Evolutionary conservation across 2,797 vertebrate genomes (phyloP), one percentile per base, ranked within the genome.

Genomic region (Nannoperca obscura): DNA sequence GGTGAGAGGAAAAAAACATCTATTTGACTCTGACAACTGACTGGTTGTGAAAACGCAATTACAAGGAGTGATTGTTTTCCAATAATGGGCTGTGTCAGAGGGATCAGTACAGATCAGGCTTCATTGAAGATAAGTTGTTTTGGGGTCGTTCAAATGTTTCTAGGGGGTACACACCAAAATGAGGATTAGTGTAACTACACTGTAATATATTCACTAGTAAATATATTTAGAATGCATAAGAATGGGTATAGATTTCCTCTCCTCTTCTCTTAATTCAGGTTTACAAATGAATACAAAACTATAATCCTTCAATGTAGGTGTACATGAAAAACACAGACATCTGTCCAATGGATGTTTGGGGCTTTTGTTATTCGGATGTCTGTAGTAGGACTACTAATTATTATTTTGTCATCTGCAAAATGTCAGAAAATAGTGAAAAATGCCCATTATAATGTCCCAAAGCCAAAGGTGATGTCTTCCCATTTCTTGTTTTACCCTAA

Each of bases 11-110:
- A 42, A 67, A 80, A 76, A 76, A 13, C 34, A 22, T 22, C 36
- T 22, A 78, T 59, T 62, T 78, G 71, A 86, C 69, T 83, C 24
- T 24, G 53, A 68, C 49, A 69, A 42, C 17, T 24, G 42, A 54
- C 47, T 71, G 61, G 32, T 42, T 58, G 55, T 83, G 53, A 83
- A 78, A 87, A 80, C 64, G 82, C 68, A 72, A 69, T 69, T 75
- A 80, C 20, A 55, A 20, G 50, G 63, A 22, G 12, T 50, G 30
- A 60, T 76, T 76, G 71, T 80, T 86, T 76, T 78, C 50, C 40
- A 71, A 61, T 77, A 64, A 81, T 65, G 30, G 71, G 55, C 42
- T 64, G 36, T 64, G 49, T 74, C 62, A 71, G 53, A 59, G 54
- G 52, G 68, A 74, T 69, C 47, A 58, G 49, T 11, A n/a, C 15